Conservation (phyloP, 2,113 vertebrate genomes). For the Candoia aspera region DNA sequence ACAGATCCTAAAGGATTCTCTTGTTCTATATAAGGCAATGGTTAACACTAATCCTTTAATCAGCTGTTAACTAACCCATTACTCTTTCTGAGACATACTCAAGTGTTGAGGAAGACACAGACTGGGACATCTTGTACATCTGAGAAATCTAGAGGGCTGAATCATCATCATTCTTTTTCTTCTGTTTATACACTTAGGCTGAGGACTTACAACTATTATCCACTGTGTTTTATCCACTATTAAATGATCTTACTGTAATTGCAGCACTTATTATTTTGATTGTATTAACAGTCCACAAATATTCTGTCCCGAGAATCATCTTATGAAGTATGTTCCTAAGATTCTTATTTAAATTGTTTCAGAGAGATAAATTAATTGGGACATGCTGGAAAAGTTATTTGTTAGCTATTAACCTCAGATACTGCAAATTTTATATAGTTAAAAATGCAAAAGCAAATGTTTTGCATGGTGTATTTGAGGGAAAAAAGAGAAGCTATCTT, state of each 20-base stretch:
- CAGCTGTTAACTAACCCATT: not conserved
- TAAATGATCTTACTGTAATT: not conserved
- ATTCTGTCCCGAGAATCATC: not conserved
- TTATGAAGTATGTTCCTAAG: not conserved
- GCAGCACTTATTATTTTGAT: conserved; percentile 9
- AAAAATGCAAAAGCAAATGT: not conserved
- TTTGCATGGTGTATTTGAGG: not conserved
- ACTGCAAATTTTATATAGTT: not conserved
- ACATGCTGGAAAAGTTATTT: too few relatives aligned
- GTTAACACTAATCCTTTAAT: not conserved
- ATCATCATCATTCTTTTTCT: not conserved
- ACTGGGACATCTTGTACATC: not conserved
- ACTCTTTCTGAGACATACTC: not conserved
- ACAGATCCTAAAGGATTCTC: not conserved
- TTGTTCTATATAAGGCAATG: not conserved
- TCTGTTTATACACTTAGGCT: not conserved
- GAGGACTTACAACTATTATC: not conserved
- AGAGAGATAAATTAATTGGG: too few relatives aligned
- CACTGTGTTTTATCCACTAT: not conserved
- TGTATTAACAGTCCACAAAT: not conserved
- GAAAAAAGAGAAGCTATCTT: not conserved
- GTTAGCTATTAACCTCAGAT: conserved; percentile 1
- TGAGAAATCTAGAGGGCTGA: not conserved
- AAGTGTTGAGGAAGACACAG: not conserved
- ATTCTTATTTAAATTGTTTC: not conserved